phyloP scores from a whole-genome alignment of 1,140 invertebrate species.

The Melipona quadrifasciata region DNA sequence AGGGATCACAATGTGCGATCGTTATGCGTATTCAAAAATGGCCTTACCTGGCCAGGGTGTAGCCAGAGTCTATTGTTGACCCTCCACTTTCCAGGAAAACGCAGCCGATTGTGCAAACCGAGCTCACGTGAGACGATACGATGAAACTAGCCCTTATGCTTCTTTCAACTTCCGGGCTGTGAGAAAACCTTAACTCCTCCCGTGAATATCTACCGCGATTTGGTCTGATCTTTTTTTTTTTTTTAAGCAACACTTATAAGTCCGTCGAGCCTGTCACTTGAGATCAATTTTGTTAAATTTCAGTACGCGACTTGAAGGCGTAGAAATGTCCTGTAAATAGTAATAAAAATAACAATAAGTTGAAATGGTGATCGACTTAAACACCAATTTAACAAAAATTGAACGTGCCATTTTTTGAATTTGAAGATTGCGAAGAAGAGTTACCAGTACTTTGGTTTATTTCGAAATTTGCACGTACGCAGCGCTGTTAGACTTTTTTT shows the following conservation, averaged over 20 bases:
- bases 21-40: conserved; percentile 75
- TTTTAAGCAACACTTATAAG: neutral
- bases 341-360: no score
- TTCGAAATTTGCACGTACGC: neutral
- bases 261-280: no score
- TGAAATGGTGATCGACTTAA: no score
- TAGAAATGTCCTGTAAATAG: neutral
- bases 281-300: neutral
- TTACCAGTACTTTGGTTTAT: neutral
- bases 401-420: neutral
- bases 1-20: conserved; percentile 71
- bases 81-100: conserved; percentile 63
- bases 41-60: conserved; percentile 69
- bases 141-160: conserved; percentile 56
- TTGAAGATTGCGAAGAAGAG: neutral
- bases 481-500: neutral
- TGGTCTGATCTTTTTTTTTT: neutral
- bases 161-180: conserved; percentile 32
- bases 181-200: conserved; percentile 21
- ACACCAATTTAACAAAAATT: neutral
- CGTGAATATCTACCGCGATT: neutral
- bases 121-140: conserved; percentile 56
- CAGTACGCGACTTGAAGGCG: neutral
- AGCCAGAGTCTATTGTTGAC: conserved; percentile 66
- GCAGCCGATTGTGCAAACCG: conserved; percentile 70